A percentile compares a stretch with the other conserved stretches of the same genome.
These are phyloP conservation scores for Orthonevra nobilis DNA, from an alignment of 2,888 invertebrate species.

Conservation along the genomic window DNA sequence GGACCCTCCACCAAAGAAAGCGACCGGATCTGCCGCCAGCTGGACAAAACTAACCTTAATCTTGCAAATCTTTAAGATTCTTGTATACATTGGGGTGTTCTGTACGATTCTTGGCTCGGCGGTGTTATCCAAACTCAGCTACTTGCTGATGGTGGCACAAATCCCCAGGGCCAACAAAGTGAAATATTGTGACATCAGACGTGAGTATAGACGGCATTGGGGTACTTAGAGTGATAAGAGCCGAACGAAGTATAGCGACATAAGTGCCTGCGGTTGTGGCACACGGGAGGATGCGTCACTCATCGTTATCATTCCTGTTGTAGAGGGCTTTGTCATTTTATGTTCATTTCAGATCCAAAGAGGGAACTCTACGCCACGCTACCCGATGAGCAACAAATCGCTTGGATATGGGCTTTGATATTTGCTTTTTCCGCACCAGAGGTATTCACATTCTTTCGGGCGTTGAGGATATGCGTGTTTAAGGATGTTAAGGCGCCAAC, in stretches of 20 bases:
- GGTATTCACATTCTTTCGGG: constrained; percentile 86
- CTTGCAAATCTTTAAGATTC: constrained; percentile 84
- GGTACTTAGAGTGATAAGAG: constrained; percentile 27
- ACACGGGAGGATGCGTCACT: not conserved
- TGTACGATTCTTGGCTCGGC: constrained; percentile 84
- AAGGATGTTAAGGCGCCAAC: constrained; percentile 84
- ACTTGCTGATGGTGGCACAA: constrained; percentile 88
- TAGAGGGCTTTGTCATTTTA: not conserved
- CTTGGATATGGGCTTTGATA: constrained; percentile 91
- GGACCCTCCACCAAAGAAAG: constrained; percentile 85
- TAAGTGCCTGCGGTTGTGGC: not conserved
- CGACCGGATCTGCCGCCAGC: constrained; percentile 85
- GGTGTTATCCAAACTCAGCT: constrained; percentile 86
- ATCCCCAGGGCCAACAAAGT: constrained; percentile 82
- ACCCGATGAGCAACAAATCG: constrained; percentile 84
- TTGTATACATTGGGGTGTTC: constrained; percentile 87
- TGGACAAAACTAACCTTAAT: constrained; percentile 83
- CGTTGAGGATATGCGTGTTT: constrained; percentile 87
- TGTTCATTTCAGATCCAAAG: constrained; percentile 81
- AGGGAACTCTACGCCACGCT: constrained; percentile 84
- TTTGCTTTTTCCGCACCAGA: constrained; percentile 90
- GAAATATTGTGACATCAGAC: constrained; percentile 83
- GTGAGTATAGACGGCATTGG: constrained; percentile 72
- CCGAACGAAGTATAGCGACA: not conserved
- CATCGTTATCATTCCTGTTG: not conserved